These are phyloP conservation scores for Hipposideros larvatus DNA, from an alignment of 2,797 vertebrate genomes.

Conservation along the genomic window DNA sequence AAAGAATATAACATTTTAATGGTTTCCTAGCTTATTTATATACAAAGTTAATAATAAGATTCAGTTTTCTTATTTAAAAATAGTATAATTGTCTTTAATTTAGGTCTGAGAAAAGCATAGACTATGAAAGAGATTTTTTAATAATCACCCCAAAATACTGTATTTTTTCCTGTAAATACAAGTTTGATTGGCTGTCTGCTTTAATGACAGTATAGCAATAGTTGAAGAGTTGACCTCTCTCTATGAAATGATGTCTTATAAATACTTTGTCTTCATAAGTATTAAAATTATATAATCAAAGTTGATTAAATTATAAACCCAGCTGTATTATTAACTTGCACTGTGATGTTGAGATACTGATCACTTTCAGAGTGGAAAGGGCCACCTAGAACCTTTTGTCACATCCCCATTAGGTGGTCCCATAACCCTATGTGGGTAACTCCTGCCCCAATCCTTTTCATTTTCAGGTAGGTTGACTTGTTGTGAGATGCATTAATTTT, in stretches of 20 bases:
- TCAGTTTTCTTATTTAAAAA: background rate
- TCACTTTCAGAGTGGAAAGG: background rate
- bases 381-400: background rate
- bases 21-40: background rate
- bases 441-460: background rate
- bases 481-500: background rate
- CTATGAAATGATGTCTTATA: background rate
- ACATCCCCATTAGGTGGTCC: background rate
- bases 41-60: background rate
- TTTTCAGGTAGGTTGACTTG: background rate
- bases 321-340: background rate
- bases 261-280: constrained; percentile 6
- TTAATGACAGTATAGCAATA: background rate
- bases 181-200: background rate
- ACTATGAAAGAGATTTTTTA: background rate
- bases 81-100: background rate
- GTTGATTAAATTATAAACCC: background rate
- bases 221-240: background rate
- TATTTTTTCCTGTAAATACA: background rate
- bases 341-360: background rate
- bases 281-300: constrained; percentile 5
- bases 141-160: background rate
- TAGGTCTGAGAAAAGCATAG: background rate
- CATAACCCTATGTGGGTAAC: background rate
- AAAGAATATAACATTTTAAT: background rate